Conservation (phyloP, 2,888 invertebrate species). For the Chelonus formosanus region DNA sequence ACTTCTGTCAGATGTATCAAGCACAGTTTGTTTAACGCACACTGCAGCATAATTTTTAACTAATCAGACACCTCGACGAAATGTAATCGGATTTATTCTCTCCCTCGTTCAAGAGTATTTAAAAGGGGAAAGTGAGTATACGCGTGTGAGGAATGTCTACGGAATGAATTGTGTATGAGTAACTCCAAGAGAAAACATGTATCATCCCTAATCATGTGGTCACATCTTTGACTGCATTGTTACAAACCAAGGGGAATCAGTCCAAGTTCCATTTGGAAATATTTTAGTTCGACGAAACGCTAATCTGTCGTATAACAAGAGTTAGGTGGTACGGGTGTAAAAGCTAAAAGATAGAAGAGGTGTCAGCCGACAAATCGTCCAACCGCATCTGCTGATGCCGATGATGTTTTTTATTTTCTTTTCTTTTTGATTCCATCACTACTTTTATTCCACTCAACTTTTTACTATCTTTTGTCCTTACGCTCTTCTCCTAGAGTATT, state of each 20-base stretch:
- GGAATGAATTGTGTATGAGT: neutral
- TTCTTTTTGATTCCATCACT: constrained; percentile 9
- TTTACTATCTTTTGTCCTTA: constrained; percentile 17
- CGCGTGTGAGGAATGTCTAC: neutral
- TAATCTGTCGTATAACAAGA: constrained; percentile 38
- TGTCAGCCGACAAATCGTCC: constrained; percentile 41
- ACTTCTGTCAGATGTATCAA: too few species aligned
- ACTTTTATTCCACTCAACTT: constrained; percentile 16
- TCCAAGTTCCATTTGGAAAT: constrained; percentile 5
- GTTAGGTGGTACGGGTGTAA: constrained; percentile 35
- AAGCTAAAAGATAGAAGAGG: constrained; percentile 40
- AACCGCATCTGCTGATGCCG: constrained; percentile 37
- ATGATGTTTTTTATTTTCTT: constrained; percentile 25
- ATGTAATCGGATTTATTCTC: too few species aligned
- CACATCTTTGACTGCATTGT: constrained; percentile 28
- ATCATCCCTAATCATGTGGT: constrained; percentile 24
- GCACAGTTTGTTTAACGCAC: neutral
- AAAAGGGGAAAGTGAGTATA: constrained; percentile 11
- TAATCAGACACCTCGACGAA: too few species aligned
- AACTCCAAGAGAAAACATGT: constrained; percentile 7
- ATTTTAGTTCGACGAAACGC: constrained; percentile 39
- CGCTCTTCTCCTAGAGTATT: neutral
- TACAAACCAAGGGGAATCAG: constrained; percentile 8
- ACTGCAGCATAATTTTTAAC: neutral
- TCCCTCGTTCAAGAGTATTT: neutral